Conservation (phyloP, 2,113 vertebrate species). For the Megaptera novaeangliae region DNA sequence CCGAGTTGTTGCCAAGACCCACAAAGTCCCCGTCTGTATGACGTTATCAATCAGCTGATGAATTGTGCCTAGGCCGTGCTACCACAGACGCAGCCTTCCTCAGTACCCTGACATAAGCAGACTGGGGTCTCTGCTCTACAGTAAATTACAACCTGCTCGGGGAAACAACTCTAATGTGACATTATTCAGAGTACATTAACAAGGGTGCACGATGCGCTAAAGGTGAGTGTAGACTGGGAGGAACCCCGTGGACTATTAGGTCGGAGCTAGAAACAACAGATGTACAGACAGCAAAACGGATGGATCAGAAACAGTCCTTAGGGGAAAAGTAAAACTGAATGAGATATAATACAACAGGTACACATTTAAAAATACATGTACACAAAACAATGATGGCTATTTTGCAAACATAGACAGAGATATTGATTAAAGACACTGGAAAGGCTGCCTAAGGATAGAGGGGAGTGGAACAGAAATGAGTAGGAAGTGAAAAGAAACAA, state of each 20-base stretch:
- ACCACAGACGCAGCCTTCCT: neutral
- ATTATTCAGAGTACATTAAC: neutral
- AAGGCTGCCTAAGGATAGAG: neutral
- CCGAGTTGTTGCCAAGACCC: neutral
- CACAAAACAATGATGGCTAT: neutral
- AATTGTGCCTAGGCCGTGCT: neutral
- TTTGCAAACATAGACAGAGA: neutral
- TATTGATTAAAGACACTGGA: neutral
- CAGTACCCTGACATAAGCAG: neutral
- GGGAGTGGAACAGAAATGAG: neutral
- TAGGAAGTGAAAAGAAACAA: neutral
- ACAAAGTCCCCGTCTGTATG: neutral
- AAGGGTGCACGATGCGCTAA: neutral
- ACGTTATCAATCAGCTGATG: neutral
- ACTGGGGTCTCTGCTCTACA: neutral
- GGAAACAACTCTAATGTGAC: neutral
- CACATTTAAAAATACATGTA: neutral
- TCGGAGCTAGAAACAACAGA: neutral
- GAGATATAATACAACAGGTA: neutral
- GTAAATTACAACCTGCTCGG: neutral
- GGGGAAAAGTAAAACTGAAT: neutral
- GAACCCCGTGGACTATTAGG: neutral
- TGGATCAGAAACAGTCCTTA: neutral
- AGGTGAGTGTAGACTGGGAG: neutral
- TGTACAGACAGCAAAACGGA: neutral